phyloP scores from a whole-genome alignment of 2,797 vertebrate species.

The Clarias laeviceps region DNA sequence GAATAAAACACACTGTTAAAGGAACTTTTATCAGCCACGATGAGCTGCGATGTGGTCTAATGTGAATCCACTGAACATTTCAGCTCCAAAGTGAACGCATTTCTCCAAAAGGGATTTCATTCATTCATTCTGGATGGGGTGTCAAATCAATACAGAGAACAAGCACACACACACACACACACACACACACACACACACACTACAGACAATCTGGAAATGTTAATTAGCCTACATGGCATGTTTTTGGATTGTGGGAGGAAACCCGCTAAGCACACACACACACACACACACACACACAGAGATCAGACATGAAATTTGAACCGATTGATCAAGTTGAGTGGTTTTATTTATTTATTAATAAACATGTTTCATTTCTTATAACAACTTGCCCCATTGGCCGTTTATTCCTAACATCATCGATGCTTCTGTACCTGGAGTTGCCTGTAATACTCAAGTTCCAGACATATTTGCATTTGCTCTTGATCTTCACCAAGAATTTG shows the following conservation, averaged over 20 bases:
- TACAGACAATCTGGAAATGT: too few relatives aligned
- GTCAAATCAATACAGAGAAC: too few relatives aligned
- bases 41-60: not conserved
- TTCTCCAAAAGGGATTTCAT: too few relatives aligned
- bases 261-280: too few relatives aligned
- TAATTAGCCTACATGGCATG: too few relatives aligned
- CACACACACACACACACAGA: too few relatives aligned
- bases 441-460: not conserved
- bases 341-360: not conserved
- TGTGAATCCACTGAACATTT: not conserved
- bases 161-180: too few relatives aligned
- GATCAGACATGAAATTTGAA: too few relatives aligned
- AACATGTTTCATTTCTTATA: not conserved
- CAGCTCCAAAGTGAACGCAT: not conserved
- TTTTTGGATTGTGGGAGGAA: too few relatives aligned
- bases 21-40: not conserved
- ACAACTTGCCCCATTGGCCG: not conserved
- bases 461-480: not conserved
- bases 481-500: not conserved
- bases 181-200: too few relatives aligned
- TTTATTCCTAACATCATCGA: not conserved
- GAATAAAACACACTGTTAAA: not conserved
- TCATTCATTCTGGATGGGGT: too few relatives aligned
- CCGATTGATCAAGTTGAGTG: too few relatives aligned
- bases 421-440: not conserved